Evolutionary conservation across 2,888 invertebrate genomes (phyloP).

Genomic region (Rutpela maculata): DNA sequence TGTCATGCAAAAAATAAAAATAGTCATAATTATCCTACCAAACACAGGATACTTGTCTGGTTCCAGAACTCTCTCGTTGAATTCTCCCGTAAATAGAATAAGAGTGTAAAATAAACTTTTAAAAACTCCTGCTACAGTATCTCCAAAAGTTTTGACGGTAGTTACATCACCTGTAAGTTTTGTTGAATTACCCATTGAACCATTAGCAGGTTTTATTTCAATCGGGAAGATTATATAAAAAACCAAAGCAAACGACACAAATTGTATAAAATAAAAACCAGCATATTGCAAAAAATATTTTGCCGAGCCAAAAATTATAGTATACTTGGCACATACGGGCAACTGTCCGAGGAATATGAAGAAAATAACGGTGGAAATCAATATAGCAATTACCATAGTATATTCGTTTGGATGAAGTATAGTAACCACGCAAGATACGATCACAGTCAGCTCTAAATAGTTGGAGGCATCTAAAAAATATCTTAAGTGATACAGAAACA

Average conservation of each 20-base stretch:
- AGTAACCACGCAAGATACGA: conserved; percentile 47
- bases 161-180: too few species aligned
- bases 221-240: conserved; percentile 60
- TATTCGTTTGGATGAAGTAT: conserved; percentile 50
- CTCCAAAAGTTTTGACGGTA: background rate
- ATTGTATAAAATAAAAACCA: conserved; percentile 61
- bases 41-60: conserved; percentile 56
- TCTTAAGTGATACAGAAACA: conserved; percentile 48
- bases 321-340: conserved; percentile 60
- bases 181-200: background rate
- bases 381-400: conserved; percentile 53
- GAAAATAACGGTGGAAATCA: conserved; percentile 56
- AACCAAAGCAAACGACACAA: conserved; percentile 61
- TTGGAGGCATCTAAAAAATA: conserved; percentile 58
- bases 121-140: conserved; percentile 42
- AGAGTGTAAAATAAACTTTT: conserved; percentile 59
- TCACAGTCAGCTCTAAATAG: conserved; percentile 52
- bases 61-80: conserved; percentile 56
- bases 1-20: conserved; percentile 63
- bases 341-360: conserved; percentile 57
- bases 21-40: conserved; percentile 57
- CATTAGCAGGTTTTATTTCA: background rate
- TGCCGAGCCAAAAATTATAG: conserved; percentile 60
- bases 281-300: conserved; percentile 61
- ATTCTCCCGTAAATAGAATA: conserved; percentile 61